phyloP scores from a whole-genome alignment of 1,140 invertebrate species.

The Fopius arisanus region DNA sequence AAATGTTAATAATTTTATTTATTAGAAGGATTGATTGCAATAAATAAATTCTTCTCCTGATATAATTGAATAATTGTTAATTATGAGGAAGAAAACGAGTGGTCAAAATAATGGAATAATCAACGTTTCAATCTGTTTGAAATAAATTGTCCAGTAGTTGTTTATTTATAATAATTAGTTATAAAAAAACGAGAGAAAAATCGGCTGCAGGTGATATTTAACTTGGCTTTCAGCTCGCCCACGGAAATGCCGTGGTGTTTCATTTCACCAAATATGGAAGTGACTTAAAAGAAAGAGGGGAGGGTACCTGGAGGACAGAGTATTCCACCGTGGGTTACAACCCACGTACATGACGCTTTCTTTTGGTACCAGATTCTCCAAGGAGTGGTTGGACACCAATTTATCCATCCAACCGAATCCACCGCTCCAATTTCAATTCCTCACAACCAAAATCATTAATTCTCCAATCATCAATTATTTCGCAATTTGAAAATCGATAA shows the following conservation, averaged over 20 bases:
- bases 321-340: neutral
- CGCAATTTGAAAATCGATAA: no score
- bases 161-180: neutral
- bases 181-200: neutral
- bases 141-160: no score
- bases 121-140: no score
- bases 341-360: neutral
- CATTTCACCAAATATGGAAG: conserved; percentile 8
- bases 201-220: neutral
- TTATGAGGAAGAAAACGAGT: no score
- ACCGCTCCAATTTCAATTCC: neutral
- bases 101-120: no score
- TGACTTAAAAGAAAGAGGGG: neutral
- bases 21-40: no score
- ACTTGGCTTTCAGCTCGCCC: neutral
- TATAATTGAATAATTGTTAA: no score
- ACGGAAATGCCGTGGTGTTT: neutral
- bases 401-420: no score
- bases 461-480: no score
- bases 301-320: neutral
- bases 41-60: no score
- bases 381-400: neutral
- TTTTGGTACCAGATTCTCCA: neutral
- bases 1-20: no score
- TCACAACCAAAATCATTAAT: neutral